Evolutionary conservation across 2,113 vertebrate genomes (phyloP).

Genomic region (Brachyhypopomus occidentalis): DNA sequence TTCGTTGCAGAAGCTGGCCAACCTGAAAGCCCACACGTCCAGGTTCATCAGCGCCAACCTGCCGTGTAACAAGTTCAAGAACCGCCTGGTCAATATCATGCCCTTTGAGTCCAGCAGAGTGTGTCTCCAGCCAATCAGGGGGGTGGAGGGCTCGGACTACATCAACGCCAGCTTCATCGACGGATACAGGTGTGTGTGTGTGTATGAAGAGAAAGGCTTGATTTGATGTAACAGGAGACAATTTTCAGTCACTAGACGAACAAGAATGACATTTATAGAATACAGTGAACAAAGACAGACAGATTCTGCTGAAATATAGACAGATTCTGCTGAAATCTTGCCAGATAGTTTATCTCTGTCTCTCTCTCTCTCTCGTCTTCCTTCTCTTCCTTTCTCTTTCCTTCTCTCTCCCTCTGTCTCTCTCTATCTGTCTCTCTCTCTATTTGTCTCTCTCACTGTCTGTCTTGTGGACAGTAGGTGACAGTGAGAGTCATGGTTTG

Average conservation of each 20-base stretch:
- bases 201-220: slow-evolving; percentile 14
- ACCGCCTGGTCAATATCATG: slow-evolving; percentile 95
- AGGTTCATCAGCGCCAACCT: slow-evolving; percentile 97
- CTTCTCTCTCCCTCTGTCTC: neutral
- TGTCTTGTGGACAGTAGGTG: slow-evolving; percentile 28
- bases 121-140: slow-evolving; percentile 92
- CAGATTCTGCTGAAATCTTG: neutral
- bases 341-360: neutral
- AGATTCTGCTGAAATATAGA: neutral
- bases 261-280: slow-evolving; percentile 23
- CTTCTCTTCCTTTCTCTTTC: neutral
- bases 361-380: neutral
- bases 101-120: slow-evolving; percentile 92
- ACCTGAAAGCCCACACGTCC: slow-evolving; percentile 91
- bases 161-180: slow-evolving; percentile 97
- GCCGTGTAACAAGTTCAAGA: slow-evolving; percentile 98
- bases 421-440: slow-evolving; percentile 12
- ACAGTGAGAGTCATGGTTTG: slow-evolving; percentile 48
- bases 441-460: slow-evolving; percentile 1
- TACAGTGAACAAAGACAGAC: slow-evolving; percentile 10
- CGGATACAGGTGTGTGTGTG: slow-evolving; percentile 86
- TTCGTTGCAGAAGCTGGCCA: slow-evolving; percentile 83
- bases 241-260: slow-evolving; percentile 1
- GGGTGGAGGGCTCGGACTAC: slow-evolving; percentile 95
- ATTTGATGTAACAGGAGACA: slow-evolving; percentile 13